Conservation (phyloP, 1,140 invertebrate species). For the Eueides isabella region DNA sequence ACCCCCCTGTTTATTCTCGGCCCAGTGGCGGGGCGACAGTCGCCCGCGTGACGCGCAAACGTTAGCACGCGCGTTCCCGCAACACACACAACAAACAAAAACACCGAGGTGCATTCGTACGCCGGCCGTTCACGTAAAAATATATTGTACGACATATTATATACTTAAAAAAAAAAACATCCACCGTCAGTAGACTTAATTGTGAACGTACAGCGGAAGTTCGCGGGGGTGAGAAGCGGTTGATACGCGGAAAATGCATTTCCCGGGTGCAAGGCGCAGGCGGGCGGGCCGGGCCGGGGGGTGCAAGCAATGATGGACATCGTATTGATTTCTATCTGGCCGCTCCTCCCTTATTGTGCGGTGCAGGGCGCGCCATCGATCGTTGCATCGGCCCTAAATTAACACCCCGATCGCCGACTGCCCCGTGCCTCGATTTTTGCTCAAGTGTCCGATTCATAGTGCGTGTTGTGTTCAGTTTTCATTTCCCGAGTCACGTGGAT, state of each 20-base stretch:
- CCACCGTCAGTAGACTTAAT: slow-evolving; percentile 18
- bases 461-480: slow-evolving; percentile 39
- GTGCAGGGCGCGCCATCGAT: slow-evolving; percentile 78
- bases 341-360: slow-evolving; percentile 78
- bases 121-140: slow-evolving; percentile 60
- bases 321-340: slow-evolving; percentile 82
- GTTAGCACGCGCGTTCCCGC: slow-evolving; percentile 63
- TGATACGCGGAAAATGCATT: slow-evolving; percentile 74
- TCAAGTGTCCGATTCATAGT: slow-evolving; percentile 49
- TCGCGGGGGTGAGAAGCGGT: slow-evolving; percentile 50
- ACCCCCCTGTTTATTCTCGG: slow-evolving; percentile 78
- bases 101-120: slow-evolving; percentile 67
- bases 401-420: slow-evolving; percentile 55
- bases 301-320: slow-evolving; percentile 79
- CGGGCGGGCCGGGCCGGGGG: slow-evolving; percentile 60
- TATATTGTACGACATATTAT: slow-evolving; percentile 49
- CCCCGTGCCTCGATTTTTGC: slow-evolving; percentile 47
- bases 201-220: slow-evolving; percentile 28
- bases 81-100: slow-evolving; percentile 43
- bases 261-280: slow-evolving; percentile 75
- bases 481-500: slow-evolving; percentile 53
- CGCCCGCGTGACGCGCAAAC: slow-evolving; percentile 72
- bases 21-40: slow-evolving; percentile 73
- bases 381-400: slow-evolving; percentile 74
- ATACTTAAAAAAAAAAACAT: background rate